Evolutionary conservation across 2,888 invertebrate genomes (phyloP), one percentile per base, ranked within the genome.

Genomic region (Drosophila infuscata): DNA sequence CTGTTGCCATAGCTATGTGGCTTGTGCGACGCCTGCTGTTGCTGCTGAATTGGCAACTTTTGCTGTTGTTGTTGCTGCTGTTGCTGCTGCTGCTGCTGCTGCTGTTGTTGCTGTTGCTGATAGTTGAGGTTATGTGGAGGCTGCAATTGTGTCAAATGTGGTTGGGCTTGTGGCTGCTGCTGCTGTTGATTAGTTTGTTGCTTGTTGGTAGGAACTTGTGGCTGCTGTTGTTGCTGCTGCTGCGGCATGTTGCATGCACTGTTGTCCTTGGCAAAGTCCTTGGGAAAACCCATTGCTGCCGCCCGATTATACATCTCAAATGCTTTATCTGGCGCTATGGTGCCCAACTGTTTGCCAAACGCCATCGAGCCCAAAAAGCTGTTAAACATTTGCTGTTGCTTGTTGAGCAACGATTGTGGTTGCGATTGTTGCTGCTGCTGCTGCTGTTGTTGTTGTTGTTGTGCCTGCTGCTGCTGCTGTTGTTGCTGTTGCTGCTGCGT

Each of bases 271-370:
- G 75, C 70, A 76, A 91, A 93, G 49, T 93, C 93, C 70, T 93
- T 93, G 0, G 93, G 89, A 41, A 93, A 93, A 1, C 92, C 91
- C 89, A 93, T 92, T 1, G 92, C 91, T 8, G 93, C 93, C 1
- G 93, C 93, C 8, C 93, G 91, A 81, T 93, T 93, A 38, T 93
- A 93, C 92, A 93, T 93, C 67, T 93, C 93, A 58, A 93, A 92
- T 0, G 93, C 93, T 75, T 93, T 93, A 48, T 92, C 93, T 0
- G 93, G 86, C 1, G 93, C 87, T 48, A 93, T 92, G 35, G 92
- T 91, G 15, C 90, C 90, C 64, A 93, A 70, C 54, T 91, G 92
- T 70, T 93, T 93, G 41, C 90, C 88, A 70, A 92, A 92, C 3
- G 89, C 82, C 88, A 93, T 91, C 0, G 93, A 90, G 0, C 93